Percentiles rank a stretch among this genome's conserved stretches.
Conservation (phyloP, 2,113 vertebrate species). For the Herpetotheres cachinnans region DNA sequence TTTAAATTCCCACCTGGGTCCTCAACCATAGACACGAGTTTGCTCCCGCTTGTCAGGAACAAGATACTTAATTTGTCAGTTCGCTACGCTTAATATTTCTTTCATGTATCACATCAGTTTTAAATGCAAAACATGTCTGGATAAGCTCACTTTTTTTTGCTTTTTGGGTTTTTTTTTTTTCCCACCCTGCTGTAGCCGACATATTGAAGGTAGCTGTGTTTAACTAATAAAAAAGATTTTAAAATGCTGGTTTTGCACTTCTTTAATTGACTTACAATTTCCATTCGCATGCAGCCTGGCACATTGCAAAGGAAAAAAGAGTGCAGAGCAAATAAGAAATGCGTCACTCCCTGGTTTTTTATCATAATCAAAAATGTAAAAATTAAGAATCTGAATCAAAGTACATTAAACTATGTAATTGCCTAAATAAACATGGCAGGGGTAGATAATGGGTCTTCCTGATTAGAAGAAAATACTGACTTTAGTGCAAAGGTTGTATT, state of each 20-base stretch:
- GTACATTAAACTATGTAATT: conserved; percentile 6
- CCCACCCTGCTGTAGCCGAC: background rate
- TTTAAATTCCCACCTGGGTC: background rate
- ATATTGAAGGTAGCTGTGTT: background rate
- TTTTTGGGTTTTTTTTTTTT: background rate
- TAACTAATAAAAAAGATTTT: conserved; percentile 15
- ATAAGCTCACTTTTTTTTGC: background rate
- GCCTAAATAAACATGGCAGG: background rate
- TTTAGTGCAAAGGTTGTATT: background rate
- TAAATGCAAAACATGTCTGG: conserved; percentile 18
- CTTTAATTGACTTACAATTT: conserved; percentile 38
- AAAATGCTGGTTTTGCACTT: conserved; percentile 37
- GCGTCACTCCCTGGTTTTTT: background rate
- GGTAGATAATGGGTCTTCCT: background rate
- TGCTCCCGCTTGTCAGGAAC: background rate
- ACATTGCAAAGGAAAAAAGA: background rate
- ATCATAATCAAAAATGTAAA: conserved; percentile 32
- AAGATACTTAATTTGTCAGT: conserved; percentile 10
- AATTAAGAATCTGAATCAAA: conserved; percentile 18
- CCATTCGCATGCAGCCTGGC: background rate
- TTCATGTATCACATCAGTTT: background rate
- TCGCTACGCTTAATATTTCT: conserved; percentile 24
- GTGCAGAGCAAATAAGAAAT: background rate
- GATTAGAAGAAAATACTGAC: background rate
- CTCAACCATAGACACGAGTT: background rate